Evolutionary conservation across 2,113 vertebrate species (phyloP).

Genomic region (Chlorodrepanis virens): DNA sequence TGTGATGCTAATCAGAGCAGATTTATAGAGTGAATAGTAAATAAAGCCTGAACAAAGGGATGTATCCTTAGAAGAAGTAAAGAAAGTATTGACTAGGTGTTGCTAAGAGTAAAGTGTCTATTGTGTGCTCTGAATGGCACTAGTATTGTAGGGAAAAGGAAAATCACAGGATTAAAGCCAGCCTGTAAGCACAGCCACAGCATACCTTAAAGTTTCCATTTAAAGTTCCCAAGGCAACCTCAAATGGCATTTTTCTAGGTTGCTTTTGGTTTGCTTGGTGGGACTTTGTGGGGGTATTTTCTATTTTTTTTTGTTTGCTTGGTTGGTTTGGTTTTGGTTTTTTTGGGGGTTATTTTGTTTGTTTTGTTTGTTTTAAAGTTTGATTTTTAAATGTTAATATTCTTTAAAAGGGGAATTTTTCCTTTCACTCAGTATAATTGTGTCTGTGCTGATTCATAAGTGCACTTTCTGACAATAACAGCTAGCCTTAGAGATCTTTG

Average conservation of each 20-base stretch:
- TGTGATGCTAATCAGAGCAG: conserved; percentile 42
- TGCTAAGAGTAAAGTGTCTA: neutral
- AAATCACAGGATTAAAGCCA: neutral
- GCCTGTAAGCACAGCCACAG: neutral
- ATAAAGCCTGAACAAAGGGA: conserved; percentile 21
- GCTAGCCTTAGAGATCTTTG: neutral
- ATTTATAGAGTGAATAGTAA: conserved; percentile 10
- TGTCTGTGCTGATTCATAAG: neutral
- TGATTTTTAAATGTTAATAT: neutral
- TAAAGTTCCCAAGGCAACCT: neutral
- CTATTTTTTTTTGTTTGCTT: neutral
- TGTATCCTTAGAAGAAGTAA: neutral
- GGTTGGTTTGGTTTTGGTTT: no score
- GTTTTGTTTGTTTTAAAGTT: neutral
- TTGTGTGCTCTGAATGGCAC: neutral
- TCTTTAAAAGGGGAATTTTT: neutral
- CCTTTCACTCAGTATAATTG: neutral
- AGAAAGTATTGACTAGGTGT: conserved; percentile 2
- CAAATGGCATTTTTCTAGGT: neutral
- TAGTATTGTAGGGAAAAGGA: neutral
- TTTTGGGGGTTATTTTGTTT: no score
- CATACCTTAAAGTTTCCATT: neutral
- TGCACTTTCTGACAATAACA: neutral
- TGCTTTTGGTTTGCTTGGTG: neutral
- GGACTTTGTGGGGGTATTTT: neutral